Evolutionary conservation across 2,797 vertebrate genomes (phyloP), one percentile per base, ranked within the genome.

Genomic region (Mormyrus hasselquistii): DNA sequence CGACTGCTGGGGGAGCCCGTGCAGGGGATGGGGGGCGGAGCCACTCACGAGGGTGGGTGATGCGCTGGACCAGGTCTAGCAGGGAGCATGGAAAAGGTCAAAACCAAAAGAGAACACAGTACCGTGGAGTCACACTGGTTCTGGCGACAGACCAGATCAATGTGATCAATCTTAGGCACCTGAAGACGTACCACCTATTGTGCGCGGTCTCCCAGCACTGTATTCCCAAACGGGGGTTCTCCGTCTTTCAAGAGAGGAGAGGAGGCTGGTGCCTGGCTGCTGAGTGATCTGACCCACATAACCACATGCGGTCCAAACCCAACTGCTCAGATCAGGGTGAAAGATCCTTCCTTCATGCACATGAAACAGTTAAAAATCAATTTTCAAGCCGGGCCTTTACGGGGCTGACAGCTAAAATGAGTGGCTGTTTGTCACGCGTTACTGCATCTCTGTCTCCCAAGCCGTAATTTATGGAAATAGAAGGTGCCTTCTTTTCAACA

Each of bases 341-440:
- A 53, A 84, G 82, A 84, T 84, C 41, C 82, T 84, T 84, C 47
- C 22, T 49, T 50, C 34, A 79, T 49, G 82, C 82, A 84, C 41
- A 84, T 50, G 82, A 84, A 84, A 87, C 86, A 65, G 55, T 62
- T 44, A 87, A 55, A 89, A 89, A 89, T 86, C 88, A 55, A 89
- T 89, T 86, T 84, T 22, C 5, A 55, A 76, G 49, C 19, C 52
- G 8, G 44, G 44, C 49, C 22, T 89, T 73, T 89, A 86, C 4
- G 47, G 47, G 82, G 34, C 57, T 22, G 59, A 34, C 14, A 69
- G 49, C 25, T 10, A 85, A 44, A 73, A 86, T 57, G 62, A 55
- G 47, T 2, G 22, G 79, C 53, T 69, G 79, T 89, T 55, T 65
- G 34, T 38, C 19, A 84, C 22, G 34, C 25, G 25, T 34, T 89